These are phyloP conservation scores for Coptodon rendalli DNA, from an alignment of 2,113 vertebrate genomes.

Conservation along the genomic window DNA sequence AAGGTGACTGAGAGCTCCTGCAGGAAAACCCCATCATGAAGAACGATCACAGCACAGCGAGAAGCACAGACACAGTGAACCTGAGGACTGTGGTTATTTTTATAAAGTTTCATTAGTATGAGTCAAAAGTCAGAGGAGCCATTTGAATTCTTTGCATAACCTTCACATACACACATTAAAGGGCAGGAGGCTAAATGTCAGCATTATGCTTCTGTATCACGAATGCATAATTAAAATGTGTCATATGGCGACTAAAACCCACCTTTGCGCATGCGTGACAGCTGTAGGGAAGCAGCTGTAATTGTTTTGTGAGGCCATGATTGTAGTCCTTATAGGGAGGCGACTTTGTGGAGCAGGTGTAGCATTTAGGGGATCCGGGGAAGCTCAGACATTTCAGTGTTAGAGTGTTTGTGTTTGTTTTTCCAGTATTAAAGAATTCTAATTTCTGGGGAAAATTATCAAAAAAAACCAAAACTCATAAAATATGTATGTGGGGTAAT, in stretches of 20 bases:
- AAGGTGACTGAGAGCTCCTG: not conserved
- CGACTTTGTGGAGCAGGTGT: constrained; percentile 15
- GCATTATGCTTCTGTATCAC: not conserved
- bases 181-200: constrained; percentile 5
- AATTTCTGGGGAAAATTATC: not conserved
- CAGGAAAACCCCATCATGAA: not conserved
- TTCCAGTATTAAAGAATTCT: fast-evolving
- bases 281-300: not conserved
- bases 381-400: not conserved
- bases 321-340: constrained; percentile 29
- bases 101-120: not conserved
- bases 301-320: constrained; percentile 13
- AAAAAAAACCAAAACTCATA: no score
- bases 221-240: constrained; percentile 13
- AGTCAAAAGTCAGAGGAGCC: not conserved
- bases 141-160: not conserved
- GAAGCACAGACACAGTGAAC: not conserved
- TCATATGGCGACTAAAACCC: not conserved
- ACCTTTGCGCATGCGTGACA: constrained; percentile 3
- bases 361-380: constrained; percentile 2
- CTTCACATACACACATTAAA: not conserved
- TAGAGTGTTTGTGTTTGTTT: not conserved
- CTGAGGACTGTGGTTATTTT: not conserved
- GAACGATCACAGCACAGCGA: not conserved
- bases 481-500: no score